Evolutionary conservation across 2,888 invertebrate species (phyloP), one percentile per base, ranked within the genome.

Genomic region (Cantharis flavilabris): DNA sequence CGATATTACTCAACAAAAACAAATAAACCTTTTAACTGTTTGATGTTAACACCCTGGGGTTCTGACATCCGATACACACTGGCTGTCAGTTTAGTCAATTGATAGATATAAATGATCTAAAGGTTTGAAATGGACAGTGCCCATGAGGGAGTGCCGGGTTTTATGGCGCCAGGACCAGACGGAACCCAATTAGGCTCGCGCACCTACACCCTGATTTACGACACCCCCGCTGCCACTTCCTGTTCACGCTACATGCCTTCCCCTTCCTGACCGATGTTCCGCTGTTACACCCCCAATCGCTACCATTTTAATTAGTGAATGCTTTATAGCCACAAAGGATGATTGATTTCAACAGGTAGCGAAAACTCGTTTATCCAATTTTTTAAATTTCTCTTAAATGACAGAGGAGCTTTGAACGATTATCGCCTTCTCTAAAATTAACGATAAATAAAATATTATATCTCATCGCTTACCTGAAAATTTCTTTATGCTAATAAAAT

Each of bases 161-260:
- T 81, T 80, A 84, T 86, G 87, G 87, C 87, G 87, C 87, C 87
- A 86, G 83, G 78, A 82, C 85, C 86, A 87, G 86, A 86, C 86
- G 85, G 85, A 82, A 85, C 85, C 87, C 87, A 87, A 87, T 87
- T 87, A 87, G 87, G 84, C 84, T 84, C 83, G 86, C 84, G 85
- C 86, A 87, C 87, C 87, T 87, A 85, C 84, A 84, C 85, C 86
- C 86, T 87, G 87, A 88, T 88, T 87, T 88, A 88, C 85, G 87
- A 84, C 86, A 84, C 85, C 85, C 86, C 83, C 85, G 85, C 83
- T 81, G 77, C 83, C 83, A 86, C 86, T 87, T 87, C 87, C 87
- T 87, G 86, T 86, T 85, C 84, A 81, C 85, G 83, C 83, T 81
- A 80, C 78, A 81, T 80, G 81, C 81, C 80, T 79, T 79, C 76